Evolutionary conservation across 2,113 vertebrate species (phyloP).

Genomic region (Puntigrus tetrazona): DNA sequence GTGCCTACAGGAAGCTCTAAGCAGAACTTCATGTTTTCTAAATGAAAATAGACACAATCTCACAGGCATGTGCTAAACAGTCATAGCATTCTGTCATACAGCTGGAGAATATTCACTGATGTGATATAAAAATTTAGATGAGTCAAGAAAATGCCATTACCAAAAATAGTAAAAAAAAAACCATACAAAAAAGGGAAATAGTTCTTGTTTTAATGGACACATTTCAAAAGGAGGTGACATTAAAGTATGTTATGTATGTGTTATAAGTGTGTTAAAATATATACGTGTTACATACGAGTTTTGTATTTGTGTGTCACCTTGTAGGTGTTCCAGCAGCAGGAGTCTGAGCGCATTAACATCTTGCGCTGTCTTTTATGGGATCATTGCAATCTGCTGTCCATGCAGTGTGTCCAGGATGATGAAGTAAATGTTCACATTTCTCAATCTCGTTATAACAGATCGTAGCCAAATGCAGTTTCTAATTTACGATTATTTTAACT

Average conservation of each 20-base stretch:
- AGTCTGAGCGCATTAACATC: conserved; percentile 84
- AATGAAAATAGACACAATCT: not conserved
- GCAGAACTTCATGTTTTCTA: not conserved
- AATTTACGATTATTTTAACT: not conserved
- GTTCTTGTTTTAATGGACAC: not conserved
- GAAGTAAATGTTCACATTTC: conserved; percentile 72
- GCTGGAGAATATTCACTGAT: not conserved
- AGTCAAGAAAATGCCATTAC: not conserved
- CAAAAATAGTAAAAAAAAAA: not conserved
- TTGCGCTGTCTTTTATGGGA: conserved; percentile 89
- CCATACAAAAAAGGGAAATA: not conserved
- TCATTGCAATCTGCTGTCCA: conserved; percentile 91
- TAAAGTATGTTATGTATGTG: too few relatives aligned
- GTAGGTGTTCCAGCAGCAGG: conserved; percentile 92
- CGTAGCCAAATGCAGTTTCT: not conserved
- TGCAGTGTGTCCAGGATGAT: conserved; percentile 89
- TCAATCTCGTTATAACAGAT: not conserved
- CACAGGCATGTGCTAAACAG: conserved; percentile 4
- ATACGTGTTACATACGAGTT: too few relatives aligned
- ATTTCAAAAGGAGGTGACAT: not conserved
- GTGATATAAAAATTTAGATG: not conserved
- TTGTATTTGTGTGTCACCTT: conserved; percentile 19
- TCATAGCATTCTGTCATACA: not conserved
- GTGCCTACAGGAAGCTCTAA: not conserved
- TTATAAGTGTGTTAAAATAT: too few relatives aligned